Conservation (phyloP, 2,888 invertebrate species). For the Bembecia ichneumoniformis region DNA sequence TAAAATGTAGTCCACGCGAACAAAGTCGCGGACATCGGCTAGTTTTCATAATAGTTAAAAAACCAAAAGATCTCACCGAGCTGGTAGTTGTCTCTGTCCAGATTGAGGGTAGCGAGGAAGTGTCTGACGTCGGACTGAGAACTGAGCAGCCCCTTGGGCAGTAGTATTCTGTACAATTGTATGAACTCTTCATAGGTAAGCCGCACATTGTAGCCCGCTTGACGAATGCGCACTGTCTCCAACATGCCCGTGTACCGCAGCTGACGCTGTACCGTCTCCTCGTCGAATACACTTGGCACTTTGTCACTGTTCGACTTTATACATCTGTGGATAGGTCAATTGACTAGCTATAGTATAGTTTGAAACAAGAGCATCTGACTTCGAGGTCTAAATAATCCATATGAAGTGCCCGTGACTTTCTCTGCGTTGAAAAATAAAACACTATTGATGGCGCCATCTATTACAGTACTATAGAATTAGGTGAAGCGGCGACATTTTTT, state of each 20-base stretch:
- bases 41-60: not conserved
- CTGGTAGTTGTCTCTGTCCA: constrained; percentile 93
- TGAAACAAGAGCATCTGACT: too few relatives aligned
- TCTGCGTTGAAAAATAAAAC: too few relatives aligned
- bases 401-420: too few relatives aligned
- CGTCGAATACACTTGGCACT: constrained; percentile 92
- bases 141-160: constrained; percentile 89
- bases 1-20: too few relatives aligned
- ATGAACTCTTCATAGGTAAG: constrained; percentile 95
- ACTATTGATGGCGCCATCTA: too few relatives aligned
- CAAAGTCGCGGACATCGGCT: too few relatives aligned
- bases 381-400: too few relatives aligned
- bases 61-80: constrained; percentile 69
- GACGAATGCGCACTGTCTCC: constrained; percentile 94
- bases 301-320: constrained; percentile 97
- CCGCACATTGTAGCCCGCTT: constrained; percentile 95
- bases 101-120: constrained; percentile 85
- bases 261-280: constrained; percentile 89
- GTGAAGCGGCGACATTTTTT: too few relatives aligned
- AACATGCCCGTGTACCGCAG: constrained; percentile 97
- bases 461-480: too few relatives aligned
- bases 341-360: too few relatives aligned
- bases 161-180: constrained; percentile 89
- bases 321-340: constrained; percentile 71
- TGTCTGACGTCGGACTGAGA: constrained; percentile 88